Conservation (phyloP, 2,797 vertebrate genomes). For the Remorina albescens region DNA sequence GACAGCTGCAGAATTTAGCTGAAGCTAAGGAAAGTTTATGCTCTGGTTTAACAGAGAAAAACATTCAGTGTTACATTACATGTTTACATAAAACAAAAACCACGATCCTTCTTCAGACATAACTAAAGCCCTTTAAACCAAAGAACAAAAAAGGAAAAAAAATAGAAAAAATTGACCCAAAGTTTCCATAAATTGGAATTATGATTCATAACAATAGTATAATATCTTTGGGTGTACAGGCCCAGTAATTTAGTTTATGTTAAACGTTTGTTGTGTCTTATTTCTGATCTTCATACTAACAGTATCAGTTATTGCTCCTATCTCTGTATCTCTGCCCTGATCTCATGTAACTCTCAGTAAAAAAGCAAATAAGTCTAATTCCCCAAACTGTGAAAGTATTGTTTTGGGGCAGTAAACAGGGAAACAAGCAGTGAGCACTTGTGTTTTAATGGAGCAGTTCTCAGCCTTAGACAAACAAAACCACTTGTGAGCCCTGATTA, state of each 20-base stretch:
- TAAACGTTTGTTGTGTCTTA: background rate
- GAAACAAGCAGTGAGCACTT: background rate
- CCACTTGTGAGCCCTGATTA: background rate
- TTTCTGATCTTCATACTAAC: no score
- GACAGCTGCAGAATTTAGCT: no score
- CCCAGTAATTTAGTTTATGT: background rate
- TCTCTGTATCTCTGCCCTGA: no score
- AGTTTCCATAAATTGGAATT: background rate
- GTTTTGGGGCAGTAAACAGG: background rate
- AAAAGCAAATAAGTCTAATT: no score
- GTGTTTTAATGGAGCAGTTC: background rate
- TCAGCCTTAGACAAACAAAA: background rate
- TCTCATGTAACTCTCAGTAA: background rate
- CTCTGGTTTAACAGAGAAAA: background rate
- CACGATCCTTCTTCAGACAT: no score
- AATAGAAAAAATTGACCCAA: background rate
- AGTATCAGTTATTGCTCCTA: no score
- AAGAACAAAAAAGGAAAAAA: background rate
- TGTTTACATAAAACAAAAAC: background rate
- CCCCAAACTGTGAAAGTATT: background rate
- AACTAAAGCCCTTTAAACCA: no score
- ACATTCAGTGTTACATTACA: background rate
- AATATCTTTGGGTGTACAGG: background rate
- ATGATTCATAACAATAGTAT: background rate
- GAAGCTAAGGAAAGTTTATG: background rate